Base-by-base conservation (phyloP, 37 sponge, comb jelly and placozoan genomes). In the Hormiphora californensis region DNA sequence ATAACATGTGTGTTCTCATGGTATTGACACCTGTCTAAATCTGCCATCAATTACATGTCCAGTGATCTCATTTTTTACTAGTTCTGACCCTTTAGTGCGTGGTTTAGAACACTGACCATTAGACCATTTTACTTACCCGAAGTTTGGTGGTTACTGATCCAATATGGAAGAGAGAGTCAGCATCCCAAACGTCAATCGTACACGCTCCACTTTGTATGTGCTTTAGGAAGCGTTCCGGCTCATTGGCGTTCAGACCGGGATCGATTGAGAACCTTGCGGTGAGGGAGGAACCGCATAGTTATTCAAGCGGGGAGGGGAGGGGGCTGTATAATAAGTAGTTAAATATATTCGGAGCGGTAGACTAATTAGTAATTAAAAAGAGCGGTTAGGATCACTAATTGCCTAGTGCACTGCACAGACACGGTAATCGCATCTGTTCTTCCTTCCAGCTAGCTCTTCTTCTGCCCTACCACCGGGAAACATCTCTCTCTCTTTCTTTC, bases 111-210 rank as follows among this genome's bases (percentile, higher is more conserved):
- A 12, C 51, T 17, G 12, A 46, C 51, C 51, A 46, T 46, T 46
- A 15, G 12, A 15, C 8, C 51, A 49, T 49, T 49, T 9, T 49
- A 17, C 12, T 7, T 65, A 65, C 67, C 67, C 35, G 32, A 4
- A 65, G 67, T 34, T 65, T 65, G 3, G 35, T 38, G 17, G 34
- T 65, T 35, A 65, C 67, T 4, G 67, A 65, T 19, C 67, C 67
- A 35, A 28, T 38, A 33, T 65, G 67, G 35, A 65, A 65, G 37
- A 65, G 67, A 11, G 67, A 65, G 67, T 65, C 67, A 19, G 67
- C 67, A 38, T 65, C 35, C 67, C 67, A 65, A 35, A 65, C 15
- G 67, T 65, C 67, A 28, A 65, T 65, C 19, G 35, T 30, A 28
- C 67, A 65, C 1, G 67, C 28, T 1, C 67, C 67, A 19, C 5